Evolutionary conservation across 2,888 invertebrate species (phyloP), one percentile per base, ranked within the genome.

Genomic region (Oligia fasciuncula): DNA sequence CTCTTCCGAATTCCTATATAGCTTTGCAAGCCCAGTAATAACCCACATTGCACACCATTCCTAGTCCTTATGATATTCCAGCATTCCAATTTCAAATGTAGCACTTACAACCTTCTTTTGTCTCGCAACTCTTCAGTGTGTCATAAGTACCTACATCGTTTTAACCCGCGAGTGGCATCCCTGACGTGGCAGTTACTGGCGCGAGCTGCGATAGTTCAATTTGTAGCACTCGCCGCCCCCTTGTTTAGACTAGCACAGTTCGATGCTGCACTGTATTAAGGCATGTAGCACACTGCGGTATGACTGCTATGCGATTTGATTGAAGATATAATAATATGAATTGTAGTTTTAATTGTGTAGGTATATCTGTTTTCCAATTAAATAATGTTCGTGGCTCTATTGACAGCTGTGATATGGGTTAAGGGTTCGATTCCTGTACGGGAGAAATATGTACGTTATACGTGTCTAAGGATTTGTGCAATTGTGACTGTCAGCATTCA

Each of bases 191-290:
- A 85, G 89, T 73, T 43, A 83, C 77, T 87, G 70, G 81, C 87
- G 69, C 85, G 79, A 87, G 79, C 80, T 81, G 87, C 91, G 90
- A 90, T 91, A 87, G 90, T 90, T 91, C 92, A 91, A 93, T 93
- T 92, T 92, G 92, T 91, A 89, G 90, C 89, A 87, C 87, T 85
- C 80, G 85, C 90, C 87, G 87, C 87, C 88, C 87, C 90, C 90
- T 88, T 93, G 94, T 93, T 94, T 93, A 93, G 92, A 91, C 93
- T 92, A 90, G 87, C 87, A 86, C 84, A 88, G 83, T 87, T 57
- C 85, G 85, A 90, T 88, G 88, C 84, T 81, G 73, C 74, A 73
- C 79, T 83, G 75, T 71, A 66, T 5, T 84, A 79, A 77, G 29
- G 86, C 49, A 9, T 43, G 11, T 29, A 23, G 14, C 23, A 75